A percentile compares a stretch with the other conserved stretches of the same genome.
These are phyloP conservation scores for Cremastinae sp. DNA, from an alignment of 2,888 invertebrate species.

Conservation along the genomic window DNA sequence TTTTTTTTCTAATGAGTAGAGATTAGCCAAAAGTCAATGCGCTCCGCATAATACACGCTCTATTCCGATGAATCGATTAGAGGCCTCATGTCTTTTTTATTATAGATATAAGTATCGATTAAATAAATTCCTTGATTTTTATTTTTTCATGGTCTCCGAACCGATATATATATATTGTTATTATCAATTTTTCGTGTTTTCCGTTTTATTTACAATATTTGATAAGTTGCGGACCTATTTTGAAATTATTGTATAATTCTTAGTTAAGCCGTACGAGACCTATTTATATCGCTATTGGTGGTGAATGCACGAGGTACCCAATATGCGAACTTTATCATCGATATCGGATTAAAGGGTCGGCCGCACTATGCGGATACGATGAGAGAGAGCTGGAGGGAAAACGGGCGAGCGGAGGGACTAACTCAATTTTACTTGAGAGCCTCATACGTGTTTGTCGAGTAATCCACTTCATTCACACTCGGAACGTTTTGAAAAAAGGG, in stretches of 20 bases:
- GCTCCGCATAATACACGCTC: no score
- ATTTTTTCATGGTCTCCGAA: no score
- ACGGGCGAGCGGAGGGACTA: constrained; percentile 19
- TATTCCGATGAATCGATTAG: no score
- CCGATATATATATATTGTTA: no score
- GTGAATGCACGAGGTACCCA: constrained; percentile 27
- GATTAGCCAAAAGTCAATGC: no score
- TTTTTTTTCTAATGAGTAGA: no score
- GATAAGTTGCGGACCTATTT: no score
- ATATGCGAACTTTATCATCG: constrained; percentile 40
- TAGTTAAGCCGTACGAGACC: not conserved
- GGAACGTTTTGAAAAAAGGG: not conserved
- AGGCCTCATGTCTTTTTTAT: no score
- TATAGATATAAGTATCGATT: no score
- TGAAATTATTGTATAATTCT: not conserved
- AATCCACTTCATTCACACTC: constrained; percentile 36
- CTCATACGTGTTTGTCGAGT: constrained; percentile 20
- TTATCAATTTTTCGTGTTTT: no score
- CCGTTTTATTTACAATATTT: no score
- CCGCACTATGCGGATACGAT: constrained; percentile 12
- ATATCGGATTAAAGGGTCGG: constrained; percentile 47
- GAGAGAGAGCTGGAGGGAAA: not conserved
- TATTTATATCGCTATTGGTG: constrained; percentile 2
- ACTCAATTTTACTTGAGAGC: constrained; percentile 43
- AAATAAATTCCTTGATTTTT: no score